Percentiles rank a stretch among this genome's conserved stretches.
These are phyloP conservation scores for Cantharis rufa DNA, from an alignment of 2,888 invertebrate species.

Conservation along the genomic window DNA sequence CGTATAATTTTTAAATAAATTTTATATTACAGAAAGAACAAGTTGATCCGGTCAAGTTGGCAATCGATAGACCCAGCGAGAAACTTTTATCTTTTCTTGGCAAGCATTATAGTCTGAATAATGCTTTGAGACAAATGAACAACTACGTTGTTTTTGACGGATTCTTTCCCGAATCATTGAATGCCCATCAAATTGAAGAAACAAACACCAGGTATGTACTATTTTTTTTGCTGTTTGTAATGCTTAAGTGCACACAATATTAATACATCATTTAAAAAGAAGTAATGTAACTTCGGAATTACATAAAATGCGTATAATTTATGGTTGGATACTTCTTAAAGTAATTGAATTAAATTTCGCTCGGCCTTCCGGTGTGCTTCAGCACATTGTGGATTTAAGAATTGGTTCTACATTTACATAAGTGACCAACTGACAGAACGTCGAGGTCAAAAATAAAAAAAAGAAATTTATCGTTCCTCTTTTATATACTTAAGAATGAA, in stretches of 20 bases:
- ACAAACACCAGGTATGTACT: slow-evolving; percentile 34
- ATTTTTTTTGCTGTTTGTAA: neutral
- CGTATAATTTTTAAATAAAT: neutral
- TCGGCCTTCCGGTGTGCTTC: too few species aligned
- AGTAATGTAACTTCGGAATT: neutral
- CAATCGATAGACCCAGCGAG: slow-evolving; percentile 91
- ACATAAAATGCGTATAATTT: too few species aligned
- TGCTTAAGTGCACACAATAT: too few species aligned
- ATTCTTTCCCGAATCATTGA: slow-evolving; percentile 63
- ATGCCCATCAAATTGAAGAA: slow-evolving; percentile 1
- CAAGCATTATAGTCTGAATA: slow-evolving; percentile 74
- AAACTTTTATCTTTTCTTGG: slow-evolving; percentile 84
- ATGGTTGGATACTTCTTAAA: too few species aligned
- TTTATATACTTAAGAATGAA: too few species aligned
- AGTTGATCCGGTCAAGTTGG: slow-evolving; percentile 72
- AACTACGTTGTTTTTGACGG: slow-evolving; percentile 86
- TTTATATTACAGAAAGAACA: slow-evolving; percentile 66
- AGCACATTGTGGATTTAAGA: too few species aligned
- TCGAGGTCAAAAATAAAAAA: too few species aligned
- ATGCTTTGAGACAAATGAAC: slow-evolving; percentile 79
- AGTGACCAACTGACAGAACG: too few species aligned
- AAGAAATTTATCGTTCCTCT: too few species aligned
- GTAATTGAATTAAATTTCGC: too few species aligned
- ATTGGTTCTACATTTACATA: too few species aligned
- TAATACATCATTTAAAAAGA: neutral